These are phyloP conservation scores for Yponomeuta sedellus DNA, from an alignment of 2,888 invertebrate genomes.

Conservation along the genomic window DNA sequence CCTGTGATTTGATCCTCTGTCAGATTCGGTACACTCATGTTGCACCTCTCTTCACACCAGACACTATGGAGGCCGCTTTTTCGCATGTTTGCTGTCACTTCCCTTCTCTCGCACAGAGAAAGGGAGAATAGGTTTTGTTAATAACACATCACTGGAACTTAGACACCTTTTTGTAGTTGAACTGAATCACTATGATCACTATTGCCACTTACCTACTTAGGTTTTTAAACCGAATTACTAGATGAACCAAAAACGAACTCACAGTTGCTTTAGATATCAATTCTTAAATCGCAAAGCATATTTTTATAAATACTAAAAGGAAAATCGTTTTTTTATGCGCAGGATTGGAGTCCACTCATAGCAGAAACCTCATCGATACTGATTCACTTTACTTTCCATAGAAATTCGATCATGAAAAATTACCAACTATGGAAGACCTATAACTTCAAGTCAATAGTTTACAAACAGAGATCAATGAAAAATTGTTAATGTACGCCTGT, in stretches of 20 bases:
- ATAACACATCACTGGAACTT: no score
- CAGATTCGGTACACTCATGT: conserved; percentile 70
- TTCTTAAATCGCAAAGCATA: no score
- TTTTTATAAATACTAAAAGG: neutral
- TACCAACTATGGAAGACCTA: neutral
- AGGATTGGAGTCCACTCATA: conserved; percentile 1
- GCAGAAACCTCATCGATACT: conserved; percentile 44
- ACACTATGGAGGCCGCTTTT: neutral
- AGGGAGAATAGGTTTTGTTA: neutral
- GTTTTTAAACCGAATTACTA: no score
- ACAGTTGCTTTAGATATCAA: no score
- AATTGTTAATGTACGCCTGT: neutral
- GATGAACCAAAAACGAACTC: no score
- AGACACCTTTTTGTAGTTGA: no score
- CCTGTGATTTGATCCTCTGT: conserved; percentile 67
- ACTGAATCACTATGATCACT: no score
- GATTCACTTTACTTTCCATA: conserved; percentile 46
- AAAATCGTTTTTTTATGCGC: neutral
- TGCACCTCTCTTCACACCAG: conserved; percentile 28
- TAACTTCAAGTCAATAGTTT: neutral
- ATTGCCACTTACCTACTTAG: no score
- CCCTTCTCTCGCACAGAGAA: neutral
- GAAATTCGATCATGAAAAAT: conserved; percentile 27
- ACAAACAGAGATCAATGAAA: neutral
- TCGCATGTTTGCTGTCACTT: neutral